Percentiles rank a stretch among this genome's conserved stretches.
These are phyloP conservation scores for Isurus oxyrinchus DNA, from an alignment of 2,113 vertebrate genomes.

Conservation along the genomic window DNA sequence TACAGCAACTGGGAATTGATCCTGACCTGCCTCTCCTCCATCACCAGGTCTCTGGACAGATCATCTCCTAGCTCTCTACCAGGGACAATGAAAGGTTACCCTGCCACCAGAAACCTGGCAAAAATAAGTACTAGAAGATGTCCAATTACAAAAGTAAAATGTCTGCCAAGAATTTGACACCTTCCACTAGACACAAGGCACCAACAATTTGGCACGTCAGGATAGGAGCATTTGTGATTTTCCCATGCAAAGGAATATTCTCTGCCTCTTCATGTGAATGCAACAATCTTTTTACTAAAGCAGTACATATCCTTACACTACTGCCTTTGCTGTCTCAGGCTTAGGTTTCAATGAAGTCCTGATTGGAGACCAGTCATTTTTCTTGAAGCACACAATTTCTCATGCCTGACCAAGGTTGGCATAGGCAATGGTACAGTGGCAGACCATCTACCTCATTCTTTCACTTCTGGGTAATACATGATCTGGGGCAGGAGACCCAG, in stretches of 20 bases:
- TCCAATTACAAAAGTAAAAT: not conserved
- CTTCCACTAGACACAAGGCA: not conserved
- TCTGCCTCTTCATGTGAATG: not conserved
- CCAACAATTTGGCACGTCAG: not conserved
- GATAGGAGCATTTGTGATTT: not conserved
- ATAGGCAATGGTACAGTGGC: not conserved
- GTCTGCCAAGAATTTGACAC: not conserved
- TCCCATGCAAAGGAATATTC: not conserved
- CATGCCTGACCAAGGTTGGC: not conserved
- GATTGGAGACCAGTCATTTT: not conserved
- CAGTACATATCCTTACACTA: not conserved
- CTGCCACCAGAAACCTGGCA: not conserved
- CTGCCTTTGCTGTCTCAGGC: not conserved
- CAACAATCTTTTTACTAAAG: not conserved
- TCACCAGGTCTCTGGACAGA: not conserved
- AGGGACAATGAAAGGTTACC: not conserved
- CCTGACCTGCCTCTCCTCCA: not conserved
- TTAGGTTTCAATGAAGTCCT: not conserved
- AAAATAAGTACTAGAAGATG: not conserved
- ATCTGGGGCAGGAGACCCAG: not conserved
- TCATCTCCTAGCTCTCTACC: not conserved
- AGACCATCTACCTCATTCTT: not conserved
- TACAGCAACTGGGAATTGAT: not conserved
- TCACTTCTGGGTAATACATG: not conserved
- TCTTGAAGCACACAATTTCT: not conserved